A percentile compares a stretch with the other conserved stretches of the same genome.
phyloP scores from a whole-genome alignment of 1,140 invertebrate species.

The Rhizoglyphus robini region DNA sequence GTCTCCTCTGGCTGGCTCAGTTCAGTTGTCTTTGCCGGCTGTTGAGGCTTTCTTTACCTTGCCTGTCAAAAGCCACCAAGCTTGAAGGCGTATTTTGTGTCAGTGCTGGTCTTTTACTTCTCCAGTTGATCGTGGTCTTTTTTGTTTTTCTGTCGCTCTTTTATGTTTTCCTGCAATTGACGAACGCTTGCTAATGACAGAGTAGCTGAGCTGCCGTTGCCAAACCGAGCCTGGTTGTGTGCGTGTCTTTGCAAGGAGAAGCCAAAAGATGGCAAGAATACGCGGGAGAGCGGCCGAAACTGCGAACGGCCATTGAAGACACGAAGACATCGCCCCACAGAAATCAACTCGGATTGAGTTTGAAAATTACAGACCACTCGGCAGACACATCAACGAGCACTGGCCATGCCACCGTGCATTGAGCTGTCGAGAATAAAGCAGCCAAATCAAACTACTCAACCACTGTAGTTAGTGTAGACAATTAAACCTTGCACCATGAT shows the following conservation, averaged over 20 bases:
- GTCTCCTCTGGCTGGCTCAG: no score
- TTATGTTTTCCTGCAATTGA: constrained; percentile 7
- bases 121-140: not conserved
- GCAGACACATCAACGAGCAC: not conserved
- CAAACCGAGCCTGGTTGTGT: not conserved
- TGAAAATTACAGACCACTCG: constrained; percentile 10
- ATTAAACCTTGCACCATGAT: no score
- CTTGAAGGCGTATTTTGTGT: constrained; percentile 10
- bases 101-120: not conserved
- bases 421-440: no score
- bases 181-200: not conserved
- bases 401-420: not conserved
- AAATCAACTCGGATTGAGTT: not conserved
- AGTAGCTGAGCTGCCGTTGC: constrained; percentile 15
- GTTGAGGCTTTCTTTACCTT: no score
- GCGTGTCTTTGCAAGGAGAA: not conserved
- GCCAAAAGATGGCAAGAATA: constrained; percentile 1
- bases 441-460: no score
- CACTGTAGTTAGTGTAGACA: no score
- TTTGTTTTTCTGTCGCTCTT: not conserved
- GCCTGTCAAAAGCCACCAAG: no score
- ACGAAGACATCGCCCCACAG: constrained; percentile 14
- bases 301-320: not conserved
- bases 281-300: not conserved
- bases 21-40: no score